Evolutionary conservation across 2,113 vertebrate species (phyloP), one percentile per base, ranked within the genome.

Genomic region (Columba janthina): DNA sequence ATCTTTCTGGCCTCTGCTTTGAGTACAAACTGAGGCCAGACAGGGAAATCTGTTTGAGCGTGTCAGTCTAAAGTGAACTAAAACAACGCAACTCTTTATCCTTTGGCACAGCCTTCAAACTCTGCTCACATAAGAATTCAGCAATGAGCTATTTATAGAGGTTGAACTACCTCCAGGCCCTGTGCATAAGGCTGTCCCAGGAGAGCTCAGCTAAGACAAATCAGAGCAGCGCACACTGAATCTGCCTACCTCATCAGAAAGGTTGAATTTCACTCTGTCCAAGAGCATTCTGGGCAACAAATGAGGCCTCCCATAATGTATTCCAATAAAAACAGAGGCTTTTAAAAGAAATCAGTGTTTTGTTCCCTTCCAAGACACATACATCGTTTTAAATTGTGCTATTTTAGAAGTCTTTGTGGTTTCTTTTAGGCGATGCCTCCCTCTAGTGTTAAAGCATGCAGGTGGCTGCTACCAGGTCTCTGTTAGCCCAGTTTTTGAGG

Each of bases 291-390:
- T 74, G 79, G 6, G 83, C 75, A 96, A 88, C 85, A 96, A 88
- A 93, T 86, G 95, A 90, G 93, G 96, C 92, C 90, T 93, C 93
- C 69, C 72, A 65, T 95, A 84, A 96, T 28, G 83, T 77, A 88
- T 32, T 96, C 94, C 93, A 97, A 91, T 86, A 94, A 96, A 96
- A 96, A 95, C 76, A 96, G 69, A 84, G 85, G 69, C 82, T 95
- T 95, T 96, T 92, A 90, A 96, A 91, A 94, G 88, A 96, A 95
- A 90, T 89, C 92, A 69, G 61, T 17, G 36, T 15, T 93, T 93
- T 34, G n/a, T 46, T 95, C 88, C 62, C 53, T 81, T 96, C 85
- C 91, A 95, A 97, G 77, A 51, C 56, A 67, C 64, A 91, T 51
- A 95, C 94, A 90, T 70, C 4, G 2, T 62, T 88, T 69, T 22